Conservation (phyloP, 1,140 invertebrate species). For the Lamellibrachia luymesi region DNA sequence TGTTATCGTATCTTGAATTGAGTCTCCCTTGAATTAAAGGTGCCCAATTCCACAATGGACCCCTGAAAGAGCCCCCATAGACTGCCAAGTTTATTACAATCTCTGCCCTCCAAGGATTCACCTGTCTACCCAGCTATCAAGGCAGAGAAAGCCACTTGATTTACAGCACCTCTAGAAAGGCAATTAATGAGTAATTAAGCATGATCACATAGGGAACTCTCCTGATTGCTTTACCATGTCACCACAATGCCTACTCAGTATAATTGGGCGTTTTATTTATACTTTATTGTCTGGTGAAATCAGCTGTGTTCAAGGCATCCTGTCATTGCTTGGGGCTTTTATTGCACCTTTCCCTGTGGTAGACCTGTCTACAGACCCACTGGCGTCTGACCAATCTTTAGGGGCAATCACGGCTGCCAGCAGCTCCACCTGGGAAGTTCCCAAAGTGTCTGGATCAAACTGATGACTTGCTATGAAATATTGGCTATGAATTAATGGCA, state of each 20-base stretch:
- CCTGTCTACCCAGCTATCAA: neutral
- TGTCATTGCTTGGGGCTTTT: neutral
- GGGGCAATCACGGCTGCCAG: neutral
- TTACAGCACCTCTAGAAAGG: neutral
- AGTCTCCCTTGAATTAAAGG: neutral
- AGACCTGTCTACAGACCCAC: neutral
- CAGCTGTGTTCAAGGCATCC: neutral
- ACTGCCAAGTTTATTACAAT: neutral
- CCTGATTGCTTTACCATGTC: neutral
- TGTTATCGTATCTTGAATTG: neutral
- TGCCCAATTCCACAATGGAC: neutral
- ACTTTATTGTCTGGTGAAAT: neutral
- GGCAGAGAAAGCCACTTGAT: neutral
- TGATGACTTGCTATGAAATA: neutral
- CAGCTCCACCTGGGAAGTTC: neutral
- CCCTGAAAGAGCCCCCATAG: neutral
- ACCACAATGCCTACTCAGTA: neutral
- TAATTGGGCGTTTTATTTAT: neutral
- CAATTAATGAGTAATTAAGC: conserved; percentile 1
- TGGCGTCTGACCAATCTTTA: neutral
- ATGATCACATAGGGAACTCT: neutral
- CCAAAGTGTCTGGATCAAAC: neutral
- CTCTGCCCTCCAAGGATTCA: too few relatives aligned
- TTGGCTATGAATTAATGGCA: neutral
- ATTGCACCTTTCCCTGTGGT: neutral